Base-by-base conservation (phyloP, 1,140 invertebrate genomes). In the Drosophila sproati region DNA sequence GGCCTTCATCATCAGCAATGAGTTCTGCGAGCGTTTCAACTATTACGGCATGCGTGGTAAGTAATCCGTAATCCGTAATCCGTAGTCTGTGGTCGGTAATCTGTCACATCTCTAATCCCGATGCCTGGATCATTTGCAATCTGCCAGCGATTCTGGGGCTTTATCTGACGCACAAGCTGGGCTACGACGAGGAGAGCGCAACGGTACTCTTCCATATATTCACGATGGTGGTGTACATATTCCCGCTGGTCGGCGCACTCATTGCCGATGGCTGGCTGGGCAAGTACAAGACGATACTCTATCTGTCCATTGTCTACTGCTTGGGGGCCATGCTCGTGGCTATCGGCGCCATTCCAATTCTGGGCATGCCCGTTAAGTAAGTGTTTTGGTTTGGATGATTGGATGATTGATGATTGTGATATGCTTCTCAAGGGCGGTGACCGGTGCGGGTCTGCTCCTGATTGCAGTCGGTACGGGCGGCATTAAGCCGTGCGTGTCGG, bases 401-500 rank as follows among this genome's bases (percentile, higher is more conserved):
- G 39, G 39, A 10, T 3, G 10, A 3, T 6, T 5, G 3, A 41
- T 8, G 5, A 10, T 10, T 10, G 3, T 10, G 2, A 41, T 41
- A 41, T 41, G 5, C 35, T 3, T 43, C 39, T 3, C 4, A 45
- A 92, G 93, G 94, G 1, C 94, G 96, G 94, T 97, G 37, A 95
- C 96, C 2, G 94, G 98, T 5, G 5, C 97, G n/a, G 98, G 97
- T 0, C 93, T 98, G 63, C 78, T 96, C 0, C 93, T 98, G 10
- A 98, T 99, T 75, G 97, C 97, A 2, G 62, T 98, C 8, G 98
- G 98, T 1, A 98, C 98, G 0, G 99, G 98, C 5, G 98, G 98
- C 2, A 99, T 99, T 82, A 99, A 99, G 91, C 98, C 99, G 0
- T 99, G 98, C 91, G 98, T 99, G 0, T 95, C 97, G 0, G 97